Conservation (phyloP, 2,888 invertebrate genomes). For the Allygus modestus region DNA sequence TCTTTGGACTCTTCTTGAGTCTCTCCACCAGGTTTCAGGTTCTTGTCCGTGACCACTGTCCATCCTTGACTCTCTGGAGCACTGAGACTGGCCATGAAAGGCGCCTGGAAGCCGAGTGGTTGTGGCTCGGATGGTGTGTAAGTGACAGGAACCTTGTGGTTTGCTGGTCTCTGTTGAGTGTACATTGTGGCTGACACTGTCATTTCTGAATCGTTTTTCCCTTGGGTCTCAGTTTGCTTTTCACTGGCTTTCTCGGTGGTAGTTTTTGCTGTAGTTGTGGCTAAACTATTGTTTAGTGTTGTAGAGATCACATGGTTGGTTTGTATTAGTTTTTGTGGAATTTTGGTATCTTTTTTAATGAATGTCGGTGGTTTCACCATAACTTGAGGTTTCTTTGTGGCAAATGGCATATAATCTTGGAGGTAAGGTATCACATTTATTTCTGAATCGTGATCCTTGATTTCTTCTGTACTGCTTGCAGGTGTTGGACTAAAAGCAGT, state of each 20-base stretch:
- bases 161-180: slow-evolving; percentile 68
- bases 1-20: slow-evolving; percentile 60
- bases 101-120: slow-evolving; percentile 81
- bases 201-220: slow-evolving; percentile 71
- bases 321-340: slow-evolving; percentile 51
- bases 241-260: slow-evolving; percentile 66
- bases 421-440: slow-evolving; percentile 75
- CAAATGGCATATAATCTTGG: slow-evolving; percentile 75
- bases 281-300: slow-evolving; percentile 67
- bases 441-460: slow-evolving; percentile 71
- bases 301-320: slow-evolving; percentile 68
- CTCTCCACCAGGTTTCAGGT: slow-evolving; percentile 61
- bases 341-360: slow-evolving; percentile 56
- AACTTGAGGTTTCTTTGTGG: slow-evolving; percentile 72
- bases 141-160: slow-evolving; percentile 71
- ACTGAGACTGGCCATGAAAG: slow-evolving; percentile 82
- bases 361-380: slow-evolving; percentile 63
- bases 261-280: slow-evolving; percentile 62
- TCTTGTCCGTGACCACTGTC: slow-evolving; percentile 67
- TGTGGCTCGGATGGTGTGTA: slow-evolving; percentile 74
- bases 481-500: slow-evolving; percentile 70
- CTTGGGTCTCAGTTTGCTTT: slow-evolving; percentile 26
- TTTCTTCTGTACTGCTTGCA: slow-evolving; percentile 66
- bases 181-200: slow-evolving; percentile 75
- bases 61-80: slow-evolving; percentile 74